Evolutionary conservation across 2,797 vertebrate species (phyloP).

Genomic region (Chaetodon trifasciatus): DNA sequence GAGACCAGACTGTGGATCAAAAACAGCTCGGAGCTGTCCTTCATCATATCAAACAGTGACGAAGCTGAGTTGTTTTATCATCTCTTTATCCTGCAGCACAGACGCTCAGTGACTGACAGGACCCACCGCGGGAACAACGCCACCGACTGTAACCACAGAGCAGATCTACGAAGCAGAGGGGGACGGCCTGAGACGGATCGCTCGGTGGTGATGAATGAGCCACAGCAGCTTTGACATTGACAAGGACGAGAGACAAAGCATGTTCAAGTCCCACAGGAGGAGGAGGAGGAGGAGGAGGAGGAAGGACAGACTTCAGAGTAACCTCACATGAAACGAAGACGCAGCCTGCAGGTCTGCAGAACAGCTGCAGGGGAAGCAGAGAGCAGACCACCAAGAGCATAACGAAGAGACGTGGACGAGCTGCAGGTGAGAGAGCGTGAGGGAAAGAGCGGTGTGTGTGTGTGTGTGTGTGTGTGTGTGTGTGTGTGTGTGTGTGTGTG

Average conservation of each 20-base stretch:
- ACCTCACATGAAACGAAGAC: neutral
- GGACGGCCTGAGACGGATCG: conserved; percentile 13
- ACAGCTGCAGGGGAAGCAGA: too few species aligned
- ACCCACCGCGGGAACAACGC: neutral
- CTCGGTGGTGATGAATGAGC: conserved; percentile 40
- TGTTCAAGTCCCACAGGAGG: conserved; percentile 4
- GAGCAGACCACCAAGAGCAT: too few species aligned
- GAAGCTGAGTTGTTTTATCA: neutral
- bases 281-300: neutral
- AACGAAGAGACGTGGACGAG: neutral
- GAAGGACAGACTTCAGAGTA: neutral
- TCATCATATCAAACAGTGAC: neutral
- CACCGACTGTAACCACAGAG: neutral
- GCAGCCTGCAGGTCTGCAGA: neutral
- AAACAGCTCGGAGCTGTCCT: neutral
- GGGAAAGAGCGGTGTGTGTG: neutral
- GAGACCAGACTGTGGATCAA: neutral
- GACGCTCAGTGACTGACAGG: neutral
- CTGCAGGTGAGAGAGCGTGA: neutral
- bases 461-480: too few species aligned
- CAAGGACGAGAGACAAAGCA: conserved; percentile 42
- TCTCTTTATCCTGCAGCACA: conserved; percentile 18
- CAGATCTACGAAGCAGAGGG: neutral
- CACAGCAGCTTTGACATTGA: conserved; percentile 45
- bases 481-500: neutral